A percentile compares a stretch with the other conserved stretches of the same genome.
Evolutionary conservation across 2,113 vertebrate genomes (phyloP).

Genomic region (Zeus faber): DNA sequence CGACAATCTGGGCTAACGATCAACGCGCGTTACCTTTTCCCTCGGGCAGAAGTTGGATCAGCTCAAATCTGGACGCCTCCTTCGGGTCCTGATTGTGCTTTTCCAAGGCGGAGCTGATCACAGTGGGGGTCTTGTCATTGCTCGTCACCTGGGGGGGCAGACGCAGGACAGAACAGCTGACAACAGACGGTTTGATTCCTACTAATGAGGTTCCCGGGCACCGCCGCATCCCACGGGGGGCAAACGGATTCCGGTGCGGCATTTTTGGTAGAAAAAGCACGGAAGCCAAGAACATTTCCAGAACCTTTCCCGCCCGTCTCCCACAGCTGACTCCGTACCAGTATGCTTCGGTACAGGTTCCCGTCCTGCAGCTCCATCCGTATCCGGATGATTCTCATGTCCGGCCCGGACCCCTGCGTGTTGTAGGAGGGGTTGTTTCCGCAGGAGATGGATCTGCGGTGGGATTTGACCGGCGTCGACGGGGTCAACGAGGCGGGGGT

Average conservation of each 20-base stretch:
- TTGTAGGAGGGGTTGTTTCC: slow-evolving; percentile 68
- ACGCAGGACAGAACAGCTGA: slow-evolving; percentile 22
- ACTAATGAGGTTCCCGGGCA: no score
- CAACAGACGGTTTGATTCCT: slow-evolving; percentile 22
- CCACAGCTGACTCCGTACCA: slow-evolving; percentile 66
- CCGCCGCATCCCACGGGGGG: no score
- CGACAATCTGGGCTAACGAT: no score
- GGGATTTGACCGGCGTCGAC: slow-evolving; percentile 74
- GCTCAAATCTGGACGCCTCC: slow-evolving; percentile 76
- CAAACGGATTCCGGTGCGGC: no score
- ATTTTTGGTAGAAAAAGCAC: no score
- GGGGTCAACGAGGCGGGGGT: slow-evolving; percentile 61
- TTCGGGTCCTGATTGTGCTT: slow-evolving; percentile 83
- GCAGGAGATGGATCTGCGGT: slow-evolving; percentile 91
- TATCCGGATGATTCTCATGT: slow-evolving; percentile 84
- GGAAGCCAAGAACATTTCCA: no score
- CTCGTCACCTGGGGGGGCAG: slow-evolving; percentile 80
- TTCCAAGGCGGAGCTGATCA: slow-evolving; percentile 83
- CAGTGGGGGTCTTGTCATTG: slow-evolving; percentile 86
- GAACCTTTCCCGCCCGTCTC: no score
- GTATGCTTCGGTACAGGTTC: slow-evolving; percentile 88
- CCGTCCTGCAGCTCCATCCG: slow-evolving; percentile 86
- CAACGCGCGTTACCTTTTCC: slow-evolving; percentile 89
- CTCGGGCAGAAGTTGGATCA: slow-evolving; percentile 85
- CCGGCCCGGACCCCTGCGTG: slow-evolving; percentile 61